phyloP scores from a whole-genome alignment of 2,113 vertebrate species.

The Pontoporia blainvillei region DNA sequence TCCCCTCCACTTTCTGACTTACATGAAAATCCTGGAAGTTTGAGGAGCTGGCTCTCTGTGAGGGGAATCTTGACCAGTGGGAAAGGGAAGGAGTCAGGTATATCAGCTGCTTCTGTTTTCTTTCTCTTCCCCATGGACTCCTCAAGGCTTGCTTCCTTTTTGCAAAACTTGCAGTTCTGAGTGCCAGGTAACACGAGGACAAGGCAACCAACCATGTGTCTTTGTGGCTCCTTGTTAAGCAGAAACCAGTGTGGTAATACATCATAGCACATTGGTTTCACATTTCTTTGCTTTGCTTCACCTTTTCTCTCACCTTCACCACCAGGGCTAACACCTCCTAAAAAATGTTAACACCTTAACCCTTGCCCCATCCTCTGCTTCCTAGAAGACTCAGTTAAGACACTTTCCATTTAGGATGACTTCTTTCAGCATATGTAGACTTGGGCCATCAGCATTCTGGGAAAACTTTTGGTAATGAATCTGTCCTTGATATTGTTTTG shows the following conservation, averaged over 20 bases:
- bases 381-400: not conserved
- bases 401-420: not conserved
- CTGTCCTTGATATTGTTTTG: slow-evolving; percentile 88
- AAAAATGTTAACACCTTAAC: not conserved
- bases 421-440: not conserved
- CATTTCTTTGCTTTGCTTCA: not conserved
- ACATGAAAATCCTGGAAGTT: not conserved
- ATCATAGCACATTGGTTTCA: not conserved
- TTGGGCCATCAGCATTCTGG: not conserved
- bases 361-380: not conserved
- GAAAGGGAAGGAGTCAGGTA: not conserved
- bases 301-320: not conserved
- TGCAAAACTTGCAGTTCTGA: not conserved
- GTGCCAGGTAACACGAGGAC: not conserved
- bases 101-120: not conserved
- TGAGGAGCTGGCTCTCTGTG: not conserved
- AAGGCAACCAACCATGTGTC: rapidly evolving
- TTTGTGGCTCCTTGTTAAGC: not conserved
- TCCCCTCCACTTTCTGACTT: not conserved
- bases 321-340: not conserved
- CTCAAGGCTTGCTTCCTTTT: not conserved
- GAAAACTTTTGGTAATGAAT: slow-evolving; percentile 69
- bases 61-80: not conserved
- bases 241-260: not conserved
- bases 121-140: not conserved